Conservation (phyloP, 2,888 invertebrate species). For the Mythimna impura region DNA sequence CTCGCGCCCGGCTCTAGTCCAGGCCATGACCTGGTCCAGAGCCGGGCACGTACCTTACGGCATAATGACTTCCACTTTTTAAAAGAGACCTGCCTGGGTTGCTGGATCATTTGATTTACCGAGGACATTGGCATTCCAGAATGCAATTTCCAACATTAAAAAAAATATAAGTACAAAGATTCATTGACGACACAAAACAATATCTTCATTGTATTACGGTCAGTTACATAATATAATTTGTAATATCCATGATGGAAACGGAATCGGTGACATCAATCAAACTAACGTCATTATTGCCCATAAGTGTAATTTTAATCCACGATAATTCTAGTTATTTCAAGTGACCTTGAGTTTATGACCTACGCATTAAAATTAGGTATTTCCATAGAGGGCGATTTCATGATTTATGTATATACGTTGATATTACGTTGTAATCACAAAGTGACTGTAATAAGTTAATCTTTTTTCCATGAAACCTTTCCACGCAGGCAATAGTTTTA, state of each 20-base stretch:
- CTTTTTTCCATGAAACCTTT: constrained; percentile 9
- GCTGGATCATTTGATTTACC: no score
- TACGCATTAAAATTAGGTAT: constrained; percentile 12
- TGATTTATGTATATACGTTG: constrained; percentile 41
- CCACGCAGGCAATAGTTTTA: neutral
- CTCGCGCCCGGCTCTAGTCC: no score
- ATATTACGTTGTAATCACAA: constrained; percentile 12
- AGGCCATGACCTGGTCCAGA: no score
- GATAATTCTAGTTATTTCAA: constrained; percentile 25
- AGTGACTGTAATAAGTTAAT: neutral
- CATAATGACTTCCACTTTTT: no score
- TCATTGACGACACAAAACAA: constrained; percentile 11
- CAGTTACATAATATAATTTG: constrained; percentile 4
- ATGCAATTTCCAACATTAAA: no score
- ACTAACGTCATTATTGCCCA: constrained; percentile 39
- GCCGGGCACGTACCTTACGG: no score
- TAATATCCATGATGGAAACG: constrained; percentile 32
- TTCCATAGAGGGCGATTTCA: constrained; percentile 2
- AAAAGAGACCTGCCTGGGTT: no score
- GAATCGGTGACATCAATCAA: constrained; percentile 26
- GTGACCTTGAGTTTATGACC: constrained; percentile 23
- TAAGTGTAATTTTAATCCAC: constrained; percentile 10
- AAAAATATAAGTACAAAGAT: no score
- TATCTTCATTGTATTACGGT: neutral
- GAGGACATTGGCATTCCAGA: no score